Evolutionary conservation across 2,888 invertebrate species (phyloP), one percentile per base, ranked within the genome.

Genomic region (Julus scandinavius): DNA sequence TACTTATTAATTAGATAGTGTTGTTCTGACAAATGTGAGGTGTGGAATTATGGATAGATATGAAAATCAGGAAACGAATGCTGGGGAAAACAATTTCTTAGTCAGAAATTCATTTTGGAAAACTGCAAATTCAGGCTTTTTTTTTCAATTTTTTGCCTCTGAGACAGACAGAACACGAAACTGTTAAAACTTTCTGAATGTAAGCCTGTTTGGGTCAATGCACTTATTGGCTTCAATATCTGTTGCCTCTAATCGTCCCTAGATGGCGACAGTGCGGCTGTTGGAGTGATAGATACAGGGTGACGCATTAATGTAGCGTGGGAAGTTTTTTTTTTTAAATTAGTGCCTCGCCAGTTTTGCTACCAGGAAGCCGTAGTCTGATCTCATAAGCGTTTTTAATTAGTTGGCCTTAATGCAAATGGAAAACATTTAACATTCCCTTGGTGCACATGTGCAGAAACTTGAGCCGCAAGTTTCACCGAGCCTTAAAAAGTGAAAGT

Each of bases 401-500:
- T 80, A 13, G 38, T 38, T 72, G n/a, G 7, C 72, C n/a, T 9
- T 80, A 40, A 80, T 29, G 80, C 38, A 80, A 40, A 38, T 15
- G 38, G 29, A 9, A 1, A 13, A 38, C 38, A 40, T 80, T 80
- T 38, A 80, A 15, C 80, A 15, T 38, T 80, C 38, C 72, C 80
- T 40, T 38, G 38, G 13, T 80, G 80, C 80, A 38, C 80, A 80
- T 80, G 80, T 38, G 80, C 38, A 15, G 80, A 80, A 80, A 80
- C 4, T 38, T 15, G 80, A 80, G 38, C 38, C 80, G 38, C 38
- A 15, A 80, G 38, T 80, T 80, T 11, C 38, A 15, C 15, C 38
- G 15, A 80, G 80, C 80, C 80, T 80, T 72, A 80, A 80, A 45
- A 80, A 80, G 80, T 80, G 38, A 72, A 54, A 72, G 72, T 29